Percentiles rank a stretch among this genome's conserved stretches.
phyloP scores from a whole-genome alignment of 2,113 vertebrate species.

The Psophia crepitans region DNA sequence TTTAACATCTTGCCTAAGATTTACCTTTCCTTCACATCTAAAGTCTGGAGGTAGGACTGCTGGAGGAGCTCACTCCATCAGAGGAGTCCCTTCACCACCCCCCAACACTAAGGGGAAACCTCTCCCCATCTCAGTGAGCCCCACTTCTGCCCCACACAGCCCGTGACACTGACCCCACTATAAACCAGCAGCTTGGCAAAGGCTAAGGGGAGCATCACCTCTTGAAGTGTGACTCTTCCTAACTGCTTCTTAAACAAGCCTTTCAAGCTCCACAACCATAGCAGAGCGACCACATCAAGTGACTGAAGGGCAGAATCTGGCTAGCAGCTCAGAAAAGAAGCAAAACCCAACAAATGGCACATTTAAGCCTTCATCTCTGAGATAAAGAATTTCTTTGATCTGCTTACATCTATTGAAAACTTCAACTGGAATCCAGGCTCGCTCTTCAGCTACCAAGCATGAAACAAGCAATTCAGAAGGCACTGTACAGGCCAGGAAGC shows the following conservation, averaged over 20 bases:
- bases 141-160: not conserved
- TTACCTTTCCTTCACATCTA: not conserved
- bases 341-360: not conserved
- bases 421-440: not conserved
- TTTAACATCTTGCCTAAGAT: not conserved
- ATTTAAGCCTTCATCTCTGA: not conserved
- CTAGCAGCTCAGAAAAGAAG: not conserved
- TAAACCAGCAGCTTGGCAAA: not conserved
- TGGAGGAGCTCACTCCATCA: not conserved
- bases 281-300: not conserved
- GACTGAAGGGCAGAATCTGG: not conserved
- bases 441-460: not conserved
- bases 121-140: not conserved
- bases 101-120: accelerated
- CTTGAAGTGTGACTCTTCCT: not conserved
- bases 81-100: not conserved
- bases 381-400: slow-evolving; percentile 1
- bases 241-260: not conserved
- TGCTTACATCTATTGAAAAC: not conserved
- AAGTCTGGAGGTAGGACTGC: not conserved
- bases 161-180: accelerated
- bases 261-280: not conserved
- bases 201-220: not conserved
- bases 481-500: accelerated
- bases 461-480: not conserved